Evolutionary conservation across 1,140 invertebrate species (phyloP).

Genomic region (Cotesia vestalis): DNA sequence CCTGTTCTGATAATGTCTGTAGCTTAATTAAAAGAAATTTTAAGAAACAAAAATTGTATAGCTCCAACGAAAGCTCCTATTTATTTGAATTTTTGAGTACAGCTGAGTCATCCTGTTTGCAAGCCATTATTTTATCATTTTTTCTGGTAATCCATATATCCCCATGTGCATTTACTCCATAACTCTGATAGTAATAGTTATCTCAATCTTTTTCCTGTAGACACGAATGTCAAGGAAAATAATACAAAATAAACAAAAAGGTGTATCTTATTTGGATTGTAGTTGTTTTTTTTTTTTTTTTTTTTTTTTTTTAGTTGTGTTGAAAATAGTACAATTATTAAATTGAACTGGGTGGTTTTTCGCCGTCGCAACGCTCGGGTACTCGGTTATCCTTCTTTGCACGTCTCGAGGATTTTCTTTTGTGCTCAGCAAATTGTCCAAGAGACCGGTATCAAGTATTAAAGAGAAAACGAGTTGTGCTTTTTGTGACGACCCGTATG

Average conservation of each 20-base stretch:
- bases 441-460: conserved; percentile 31
- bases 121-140: conserved; percentile 40
- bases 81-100: neutral
- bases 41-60: neutral
- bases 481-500: conserved; percentile 43
- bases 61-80: neutral
- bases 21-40: neutral
- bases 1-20: neutral
- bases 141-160: conserved; percentile 8
- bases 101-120: conserved; percentile 27
- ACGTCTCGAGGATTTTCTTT: conserved; percentile 45
- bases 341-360: conserved; percentile 54
- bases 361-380: conserved; percentile 42
- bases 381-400: neutral
- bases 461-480: conserved; percentile 40
- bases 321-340: conserved; percentile 49
- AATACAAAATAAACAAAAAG: conserved; percentile 31
- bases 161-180: conserved; percentile 31
- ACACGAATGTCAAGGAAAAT: conserved; percentile 38
- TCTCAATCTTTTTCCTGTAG: conserved; percentile 34
- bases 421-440: conserved; percentile 51
- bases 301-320: too few species aligned
- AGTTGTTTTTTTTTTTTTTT: too few species aligned
- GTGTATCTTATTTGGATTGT: too few species aligned
- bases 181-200: conserved; percentile 37